Evolutionary conservation across 2,888 invertebrate species (phyloP), one percentile per base, ranked within the genome.

Genomic region (Strigamia crassipes): DNA sequence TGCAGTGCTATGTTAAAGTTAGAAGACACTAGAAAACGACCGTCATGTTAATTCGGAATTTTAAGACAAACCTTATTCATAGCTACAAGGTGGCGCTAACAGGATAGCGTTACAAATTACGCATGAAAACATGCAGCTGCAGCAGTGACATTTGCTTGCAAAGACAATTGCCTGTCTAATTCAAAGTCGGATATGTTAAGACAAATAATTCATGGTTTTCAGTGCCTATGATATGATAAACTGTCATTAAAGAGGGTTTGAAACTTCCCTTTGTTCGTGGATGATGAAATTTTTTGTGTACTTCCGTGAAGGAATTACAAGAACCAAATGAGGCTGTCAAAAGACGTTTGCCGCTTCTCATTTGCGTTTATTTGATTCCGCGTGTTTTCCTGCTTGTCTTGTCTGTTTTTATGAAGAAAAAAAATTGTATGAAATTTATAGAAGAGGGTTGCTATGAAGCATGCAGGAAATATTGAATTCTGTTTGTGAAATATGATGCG

Each of bases 271-370:
- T 38, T 38, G 38, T 51, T 51, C 51, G 15, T 51, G 51, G 51
- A 51, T 51, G 12, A 66, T 66, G 61, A n/a, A 66, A 0, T 1
- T 66, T 21, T 66, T 66, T 66, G 21, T 66, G n/a, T 66, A 66
- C 61, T 66, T 66, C 61, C 61, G 61, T 21, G 61, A 66, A 66
- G 61, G 18, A 66, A 66, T 66, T 66, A 66, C 61, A 66, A 21
- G 61, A 66, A 66, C 21, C 61, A 66, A 66, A 66, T 21, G 61
- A 66, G 61, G 61, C 61, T 66, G 61, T 66, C 61, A 66, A 23
- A 46, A 66, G 61, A 66, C 61, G 21, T 23, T 66, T 66, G 61
- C 8, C 21, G 3, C 21, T 66, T 66, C 21, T 66, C 23, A 21
- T 66, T 66, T 66, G 21, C 61, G 61, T 66, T 23, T 51, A n/a